Base-by-base conservation (phyloP, 2,888 invertebrate species). In the Trichopria drosophilae region DNA sequence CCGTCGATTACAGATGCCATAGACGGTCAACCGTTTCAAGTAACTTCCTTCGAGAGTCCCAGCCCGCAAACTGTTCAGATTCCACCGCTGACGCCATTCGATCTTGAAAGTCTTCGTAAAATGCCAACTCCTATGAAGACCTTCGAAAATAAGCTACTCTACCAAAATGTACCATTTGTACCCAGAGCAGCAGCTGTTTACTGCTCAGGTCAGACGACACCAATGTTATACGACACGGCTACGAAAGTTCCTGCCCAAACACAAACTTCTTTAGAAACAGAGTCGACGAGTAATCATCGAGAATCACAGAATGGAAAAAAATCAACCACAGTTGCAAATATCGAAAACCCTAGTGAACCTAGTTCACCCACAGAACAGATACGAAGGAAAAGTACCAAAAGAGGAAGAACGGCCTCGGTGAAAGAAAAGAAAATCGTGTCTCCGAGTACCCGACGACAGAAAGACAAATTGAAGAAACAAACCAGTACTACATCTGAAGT, bases 21-120 rank as follows among this genome's bases (percentile, higher is more conserved):
- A 18, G 37, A 51, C 0, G 43, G 31, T 2, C 65, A 63, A 6
- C 67, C 71, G 22, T 67, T 69, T 37, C 70, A 74, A 42, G 69
- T 71, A n/a, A 75, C 74, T 0, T 75, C 75, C 1, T 75, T 75
- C 56, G 74, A 75, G 45, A 66, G 61, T 10, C 75, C 75, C 0
- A 70, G 68, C 60, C 74, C 75, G 0, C 65, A 64, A n/a, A 71
- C 67, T 2, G 45, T 73, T 6, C 60, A 60, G 12, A 56, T 67
- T 12, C 64, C 69, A 3, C 58, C 66, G 0, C 35, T 69, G 9
- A 59, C 58, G 1, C 55, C 65, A 1, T 70, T 63, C 46, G 67
- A 73, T 10, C 24, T 69, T 1, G 61, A 62, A 5, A 32, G 64
- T 2, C n/a, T 67, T 3, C 55, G 64, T 12, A 57, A 57, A 42